Evolutionary conservation across 2,113 vertebrate species (phyloP), one percentile per base, ranked within the genome.

Genomic region (Chascanopsetta lugubris): DNA sequence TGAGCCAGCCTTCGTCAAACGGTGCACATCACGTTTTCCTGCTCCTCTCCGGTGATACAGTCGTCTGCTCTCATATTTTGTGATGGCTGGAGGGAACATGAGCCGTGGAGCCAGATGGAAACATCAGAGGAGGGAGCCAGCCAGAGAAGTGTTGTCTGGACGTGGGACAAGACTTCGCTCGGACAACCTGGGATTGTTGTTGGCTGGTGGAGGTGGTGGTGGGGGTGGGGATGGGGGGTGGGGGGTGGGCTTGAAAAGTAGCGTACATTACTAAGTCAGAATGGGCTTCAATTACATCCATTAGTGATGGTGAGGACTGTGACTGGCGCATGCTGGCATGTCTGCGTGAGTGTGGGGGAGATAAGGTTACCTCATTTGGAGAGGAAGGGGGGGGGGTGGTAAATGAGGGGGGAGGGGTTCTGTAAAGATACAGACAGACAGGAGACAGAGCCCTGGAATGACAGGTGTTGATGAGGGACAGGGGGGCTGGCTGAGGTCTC

Each of bases 261-360:
- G 53, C 26, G 24, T 27, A 42, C 65, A 56, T 71, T 60, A 70
- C 18, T 59, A 77, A 64, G 30, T 57, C 53, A 70, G 66, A 66
- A 72, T 59, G 18, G 50, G 66, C 27, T 65, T 77, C 62, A 69
- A 24, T 88, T 75, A 84, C 82, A 71, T 77, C 74, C 78, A 85
- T 86, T 80, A 75, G 77, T 68, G 73, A 80, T 34, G 38, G 80
- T 54, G 61, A 69, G 42, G 58, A 57, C 64, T 62, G 51, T 66
- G 73, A 54, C 56, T 61, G 69, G 53, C 45, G 53, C 55, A 61
- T 48, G 68, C 69, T 46, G 43, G 60, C 59, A 46, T 72, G 69
- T 50, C 61, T 65, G 65, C 34, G 43, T 62, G 74, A 72, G 64
- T 80, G 47, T 40, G 54, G 60, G 49, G 61, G 27, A 65, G 77